Conservation (phyloP, 2,888 invertebrate genomes). For the Ormia ochracea region DNA sequence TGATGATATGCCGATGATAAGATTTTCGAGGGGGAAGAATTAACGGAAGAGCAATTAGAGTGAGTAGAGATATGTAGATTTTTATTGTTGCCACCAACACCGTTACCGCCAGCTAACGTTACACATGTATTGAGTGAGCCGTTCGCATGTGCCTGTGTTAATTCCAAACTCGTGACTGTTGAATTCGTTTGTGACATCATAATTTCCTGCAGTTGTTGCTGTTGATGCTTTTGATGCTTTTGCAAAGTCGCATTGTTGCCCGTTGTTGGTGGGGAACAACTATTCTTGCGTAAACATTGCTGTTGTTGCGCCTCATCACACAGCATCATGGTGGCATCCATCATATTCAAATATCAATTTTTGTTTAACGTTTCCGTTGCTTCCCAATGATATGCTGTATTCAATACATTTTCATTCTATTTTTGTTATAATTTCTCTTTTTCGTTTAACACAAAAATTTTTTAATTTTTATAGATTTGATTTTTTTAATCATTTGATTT, state of each 20-base stretch:
- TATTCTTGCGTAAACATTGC: slow-evolving; percentile 67
- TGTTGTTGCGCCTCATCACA: slow-evolving; percentile 68
- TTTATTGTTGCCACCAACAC: slow-evolving; percentile 44
- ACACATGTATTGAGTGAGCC: slow-evolving; percentile 38
- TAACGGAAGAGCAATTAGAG: slow-evolving; percentile 65
- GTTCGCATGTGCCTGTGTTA: slow-evolving; percentile 52
- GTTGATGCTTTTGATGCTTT: slow-evolving; percentile 44
- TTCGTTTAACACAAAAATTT: background rate
- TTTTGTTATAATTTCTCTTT: background rate
- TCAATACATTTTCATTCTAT: slow-evolving; percentile 51
- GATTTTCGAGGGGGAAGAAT: slow-evolving; percentile 65
- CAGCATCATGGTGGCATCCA: slow-evolving; percentile 73
- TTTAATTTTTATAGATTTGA: background rate
- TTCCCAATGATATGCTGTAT: slow-evolving; percentile 37
- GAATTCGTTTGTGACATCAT: slow-evolving; percentile 53
- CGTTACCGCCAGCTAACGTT: background rate
- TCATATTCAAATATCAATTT: slow-evolving; percentile 58
- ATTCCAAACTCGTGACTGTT: slow-evolving; percentile 36
- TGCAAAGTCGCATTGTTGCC: slow-evolving; percentile 30
- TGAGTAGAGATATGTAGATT: slow-evolving; percentile 57
- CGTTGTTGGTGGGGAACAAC: slow-evolving; percentile 62
- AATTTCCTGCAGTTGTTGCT: slow-evolving; percentile 48
- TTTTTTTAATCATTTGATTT: slow-evolving; percentile 25
- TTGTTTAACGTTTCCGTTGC: background rate
- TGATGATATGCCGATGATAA: slow-evolving; percentile 54